Evolutionary conservation across 1,140 invertebrate genomes (phyloP), one percentile per base, ranked within the genome.

Genomic region (Bradysia coprophila): DNA sequence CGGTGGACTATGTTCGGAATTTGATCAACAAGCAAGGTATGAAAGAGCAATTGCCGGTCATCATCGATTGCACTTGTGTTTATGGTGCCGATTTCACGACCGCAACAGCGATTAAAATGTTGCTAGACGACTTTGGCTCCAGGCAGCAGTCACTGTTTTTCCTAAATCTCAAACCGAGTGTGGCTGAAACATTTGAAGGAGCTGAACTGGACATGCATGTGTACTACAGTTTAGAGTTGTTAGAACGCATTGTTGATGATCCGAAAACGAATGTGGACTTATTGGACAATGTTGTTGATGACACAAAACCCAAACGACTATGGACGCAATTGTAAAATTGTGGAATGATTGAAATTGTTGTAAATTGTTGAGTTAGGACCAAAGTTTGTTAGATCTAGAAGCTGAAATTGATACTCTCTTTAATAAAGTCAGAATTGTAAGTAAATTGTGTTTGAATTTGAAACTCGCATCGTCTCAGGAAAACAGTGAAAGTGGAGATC

Each of bases 81-180:
- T 83, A 85, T 59, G 76, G 76, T 34, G 81, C 81, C 13, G 82
- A 87, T 59, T 87, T 73, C 55, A 85, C 81, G 0, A 81, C 82
- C 9, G 83, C 83, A 38, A 79, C 72, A 56, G 80, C 80, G 37
- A 73, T 79, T 37, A 68, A 75, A 49, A 69, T 66, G 40, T 61
- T 82, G 43, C 76, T 76, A 1, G 70, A 69, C 44, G 81, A 87
- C 59, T 85, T 87, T 54, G 70, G 76, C 21, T 57, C 59, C 28
- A 62, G 80, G 19, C 68, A 72, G 19, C 82, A 86, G 57, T 71
- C 76, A 9, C 59, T 86, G 6, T 74, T 82, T 55, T 85, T 86
- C 56, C 85, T 78, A 59, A 84, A 85, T 54, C 61, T 85, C 20
- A 84, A 85, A 55, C 74, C 80, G 1, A 76, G 77, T 36, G 80